Evolutionary conservation across 92 coral and sea anemone genomes (phyloP), one percentile per base, ranked within the genome.

Genomic region (Porites divaricata): DNA sequence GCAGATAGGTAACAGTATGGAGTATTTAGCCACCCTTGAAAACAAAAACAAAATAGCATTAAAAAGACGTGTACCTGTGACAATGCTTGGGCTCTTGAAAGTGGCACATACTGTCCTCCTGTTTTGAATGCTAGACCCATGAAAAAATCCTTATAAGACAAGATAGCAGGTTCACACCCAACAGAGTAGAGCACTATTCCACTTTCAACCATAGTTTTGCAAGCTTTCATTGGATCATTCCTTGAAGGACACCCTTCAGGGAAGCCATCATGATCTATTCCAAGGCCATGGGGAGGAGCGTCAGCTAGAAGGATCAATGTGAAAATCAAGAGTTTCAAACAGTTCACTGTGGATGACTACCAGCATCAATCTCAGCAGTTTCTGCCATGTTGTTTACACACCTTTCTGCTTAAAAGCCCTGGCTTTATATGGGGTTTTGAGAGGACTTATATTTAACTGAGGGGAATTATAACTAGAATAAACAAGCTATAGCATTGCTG

Each of bases 281-380:
- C 94, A 41, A 96, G 91, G 3, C 99, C 99, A 74, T 96, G 99
- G 2, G 99, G 99, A 23, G 98, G 99, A 16, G 99, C 99, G 76
- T 96, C 99, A 65, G 97, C 99, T 96, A 57, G 16, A 59, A 16
- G n/a, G 10, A 59, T 14, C 14, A 12, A 63, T n/a, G 41, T 51
- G 16, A 54, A 54, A 54, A 54, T 54, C 12, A 54, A 54, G 14
- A 54, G 59, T 54, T 54, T 9, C 0, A 35, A 35, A 35, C 45
- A 35, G 45, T 35, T 35, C 45, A 35, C 7, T 35, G 45, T 35
- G 45, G 45, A 35, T 35, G 45, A 35, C 45, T 35, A 35, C 0
- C 45, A 35, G 45, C 45, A 35, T 35, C 45, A 35, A 35, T 35
- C 45, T 35, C 45, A 35, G 45, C 45, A 35, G 45, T 35, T 35